These are phyloP conservation scores for Drosophila bocki DNA, from an alignment of 1,140 invertebrate species.

Conservation along the genomic window DNA sequence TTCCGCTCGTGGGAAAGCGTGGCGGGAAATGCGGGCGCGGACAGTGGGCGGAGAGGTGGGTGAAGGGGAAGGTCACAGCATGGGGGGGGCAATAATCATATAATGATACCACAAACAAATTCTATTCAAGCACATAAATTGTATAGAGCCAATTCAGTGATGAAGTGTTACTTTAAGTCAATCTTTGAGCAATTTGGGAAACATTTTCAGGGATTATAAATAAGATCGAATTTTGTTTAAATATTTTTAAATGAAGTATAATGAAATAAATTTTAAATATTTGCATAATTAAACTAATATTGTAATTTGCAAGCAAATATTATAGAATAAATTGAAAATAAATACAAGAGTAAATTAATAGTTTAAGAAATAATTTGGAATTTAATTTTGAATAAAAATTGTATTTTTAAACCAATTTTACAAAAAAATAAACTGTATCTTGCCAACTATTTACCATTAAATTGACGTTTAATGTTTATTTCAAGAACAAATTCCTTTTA, in stretches of 20 bases:
- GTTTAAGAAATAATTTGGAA: no score
- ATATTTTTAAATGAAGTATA: no score
- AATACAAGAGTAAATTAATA: no score
- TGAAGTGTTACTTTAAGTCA: slow-evolving; percentile 11
- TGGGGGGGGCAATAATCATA: slow-evolving; percentile 26
- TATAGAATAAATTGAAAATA: no score
- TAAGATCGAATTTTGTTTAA: neutral
- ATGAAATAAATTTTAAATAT: no score
- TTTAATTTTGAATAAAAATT: no score
- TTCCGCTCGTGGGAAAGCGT: slow-evolving; percentile 24
- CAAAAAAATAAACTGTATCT: neutral
- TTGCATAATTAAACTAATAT: no score
- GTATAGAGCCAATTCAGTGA: slow-evolving; percentile 1
- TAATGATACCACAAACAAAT: slow-evolving; percentile 27
- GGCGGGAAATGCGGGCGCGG: slow-evolving; percentile 11
- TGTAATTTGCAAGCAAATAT: no score
- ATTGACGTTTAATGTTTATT: neutral
- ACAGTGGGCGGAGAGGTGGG: neutral
- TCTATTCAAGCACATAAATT: slow-evolving; percentile 14
- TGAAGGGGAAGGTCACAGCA: slow-evolving; percentile 13
- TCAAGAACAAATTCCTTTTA: neutral
- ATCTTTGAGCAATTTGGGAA: neutral
- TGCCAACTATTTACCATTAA: neutral
- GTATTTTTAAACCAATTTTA: no score
- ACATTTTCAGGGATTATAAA: neutral